These are phyloP conservation scores for Papilio aristodemus DNA, from an alignment of 1,140 invertebrate genomes.

Conservation along the genomic window DNA sequence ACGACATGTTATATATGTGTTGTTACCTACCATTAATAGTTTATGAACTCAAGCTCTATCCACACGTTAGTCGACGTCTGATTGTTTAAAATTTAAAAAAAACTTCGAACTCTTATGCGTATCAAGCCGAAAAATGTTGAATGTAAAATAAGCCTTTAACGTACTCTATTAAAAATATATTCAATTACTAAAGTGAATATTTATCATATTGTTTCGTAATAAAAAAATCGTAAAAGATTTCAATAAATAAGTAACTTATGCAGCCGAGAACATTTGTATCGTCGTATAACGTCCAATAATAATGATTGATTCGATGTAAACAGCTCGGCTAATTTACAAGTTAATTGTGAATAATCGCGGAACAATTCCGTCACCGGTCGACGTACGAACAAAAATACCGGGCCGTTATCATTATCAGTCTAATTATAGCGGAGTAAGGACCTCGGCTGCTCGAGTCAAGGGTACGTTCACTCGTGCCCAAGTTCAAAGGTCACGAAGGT, in stretches of 20 bases:
- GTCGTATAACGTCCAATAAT: constrained; percentile 20
- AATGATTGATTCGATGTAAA: constrained; percentile 19
- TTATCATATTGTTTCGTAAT: neutral
- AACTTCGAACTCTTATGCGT: too few relatives aligned
- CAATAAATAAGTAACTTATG: neutral
- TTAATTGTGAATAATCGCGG: constrained; percentile 26
- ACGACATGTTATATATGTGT: too few relatives aligned
- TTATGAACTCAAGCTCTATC: too few relatives aligned
- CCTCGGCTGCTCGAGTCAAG: constrained; percentile 65
- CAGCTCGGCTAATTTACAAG: constrained; percentile 2
- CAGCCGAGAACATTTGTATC: neutral
- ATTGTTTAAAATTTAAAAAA: too few relatives aligned
- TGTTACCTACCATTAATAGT: too few relatives aligned
- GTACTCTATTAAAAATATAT: too few relatives aligned
- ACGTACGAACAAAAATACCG: constrained; percentile 47
- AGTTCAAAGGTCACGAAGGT: constrained; percentile 73
- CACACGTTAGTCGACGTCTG: too few relatives aligned
- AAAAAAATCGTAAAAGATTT: neutral
- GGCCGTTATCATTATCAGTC: constrained; percentile 58
- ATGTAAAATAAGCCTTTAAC: too few relatives aligned
- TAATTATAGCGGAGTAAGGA: constrained; percentile 69
- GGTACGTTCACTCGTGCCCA: constrained; percentile 65
- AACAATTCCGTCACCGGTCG: constrained; percentile 27
- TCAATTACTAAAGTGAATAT: too few relatives aligned
- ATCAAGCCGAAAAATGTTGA: too few relatives aligned